Base-by-base conservation (phyloP, 2,888 invertebrate genomes). In the Dendrolimus pini region DNA sequence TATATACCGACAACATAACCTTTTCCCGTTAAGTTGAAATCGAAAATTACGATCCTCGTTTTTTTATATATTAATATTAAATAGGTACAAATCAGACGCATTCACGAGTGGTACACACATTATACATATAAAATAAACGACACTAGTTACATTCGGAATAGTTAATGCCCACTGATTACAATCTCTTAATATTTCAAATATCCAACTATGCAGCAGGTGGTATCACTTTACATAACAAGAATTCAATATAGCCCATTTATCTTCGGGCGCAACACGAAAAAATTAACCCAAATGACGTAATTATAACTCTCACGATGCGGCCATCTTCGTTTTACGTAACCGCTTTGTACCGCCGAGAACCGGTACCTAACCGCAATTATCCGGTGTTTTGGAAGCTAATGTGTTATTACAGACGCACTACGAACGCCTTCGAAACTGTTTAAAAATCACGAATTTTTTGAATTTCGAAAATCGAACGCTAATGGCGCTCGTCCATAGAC, bases 401-500 rank as follows among this genome's bases (percentile, higher is more conserved):
- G 55, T 56, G 58, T 56, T 59, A 59, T 59, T 59, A 59, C 41
- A 54, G 52, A 56, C 52, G 54, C 41, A 42, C 53, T 58, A 41
- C 52, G 41, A 52, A 56, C 58, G 47, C 47, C 47, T 47, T 47
- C 47, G 47, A 47, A 47, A 47, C 12, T 9, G 47, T 47, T 47
- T 47, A 9, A 47, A 30, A 47, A 47, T 47, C 47, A 47, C 9
- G 47, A 47, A 3, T 47, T 47, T 47, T 12, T 10, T 10, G 0
- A 47, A 10, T 47, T 47, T 47, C 12, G 47, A 47, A 47, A 47
- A 8, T 47, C 9, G 47, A 47, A 47, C 12, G 47, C 47, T 10
- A 30, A 30, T 30, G 30, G 30, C 30, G 30, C 30, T 30, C 30
- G 30, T 6, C 30, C 30, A 30, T 30, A 30, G 3, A 30, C 3